These are phyloP conservation scores for Aleiodes sp. DNA, from an alignment of 1,140 invertebrate species.

Conservation along the genomic window DNA sequence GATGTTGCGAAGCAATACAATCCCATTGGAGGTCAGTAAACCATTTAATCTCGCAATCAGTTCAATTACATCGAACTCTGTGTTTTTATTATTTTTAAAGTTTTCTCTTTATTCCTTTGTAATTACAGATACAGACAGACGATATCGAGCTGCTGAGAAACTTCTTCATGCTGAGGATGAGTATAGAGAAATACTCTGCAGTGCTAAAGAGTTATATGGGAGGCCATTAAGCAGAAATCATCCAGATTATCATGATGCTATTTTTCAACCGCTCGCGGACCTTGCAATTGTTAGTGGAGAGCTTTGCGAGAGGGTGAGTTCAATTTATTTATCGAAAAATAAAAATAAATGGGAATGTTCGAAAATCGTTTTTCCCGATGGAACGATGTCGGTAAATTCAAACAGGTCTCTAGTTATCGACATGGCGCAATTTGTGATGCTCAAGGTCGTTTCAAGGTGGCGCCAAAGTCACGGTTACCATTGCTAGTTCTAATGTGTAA, in stretches of 20 bases:
- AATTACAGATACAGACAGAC: constrained; percentile 60
- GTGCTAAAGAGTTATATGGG: constrained; percentile 66
- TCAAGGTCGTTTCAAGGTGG: too few species aligned
- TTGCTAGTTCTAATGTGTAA: too few species aligned
- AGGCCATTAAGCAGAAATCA: constrained; percentile 64
- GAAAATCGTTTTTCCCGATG: too few species aligned
- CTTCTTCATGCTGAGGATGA: constrained; percentile 65
- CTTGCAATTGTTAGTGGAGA: constrained; percentile 62
- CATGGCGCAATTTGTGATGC: too few species aligned
- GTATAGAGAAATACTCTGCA: constrained; percentile 62
- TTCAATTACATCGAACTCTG: constrained; percentile 10
- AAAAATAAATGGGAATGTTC: too few species aligned
- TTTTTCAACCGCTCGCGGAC: constrained; percentile 67
- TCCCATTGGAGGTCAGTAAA: constrained; percentile 60
- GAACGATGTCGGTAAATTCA: not conserved
- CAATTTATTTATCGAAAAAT: not conserved
- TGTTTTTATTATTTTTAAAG: constrained; percentile 35
- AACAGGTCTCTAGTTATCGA: constrained; percentile 43
- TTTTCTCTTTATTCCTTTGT: constrained; percentile 35
- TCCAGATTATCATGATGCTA: constrained; percentile 63
- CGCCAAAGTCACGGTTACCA: too few species aligned
- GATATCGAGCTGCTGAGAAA: constrained; percentile 63
- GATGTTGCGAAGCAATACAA: constrained; percentile 66
- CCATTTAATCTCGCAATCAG: not conserved
- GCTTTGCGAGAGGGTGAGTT: constrained; percentile 64